Conservation (phyloP, 2,888 invertebrate species). For the Hypercompe scribonia region DNA sequence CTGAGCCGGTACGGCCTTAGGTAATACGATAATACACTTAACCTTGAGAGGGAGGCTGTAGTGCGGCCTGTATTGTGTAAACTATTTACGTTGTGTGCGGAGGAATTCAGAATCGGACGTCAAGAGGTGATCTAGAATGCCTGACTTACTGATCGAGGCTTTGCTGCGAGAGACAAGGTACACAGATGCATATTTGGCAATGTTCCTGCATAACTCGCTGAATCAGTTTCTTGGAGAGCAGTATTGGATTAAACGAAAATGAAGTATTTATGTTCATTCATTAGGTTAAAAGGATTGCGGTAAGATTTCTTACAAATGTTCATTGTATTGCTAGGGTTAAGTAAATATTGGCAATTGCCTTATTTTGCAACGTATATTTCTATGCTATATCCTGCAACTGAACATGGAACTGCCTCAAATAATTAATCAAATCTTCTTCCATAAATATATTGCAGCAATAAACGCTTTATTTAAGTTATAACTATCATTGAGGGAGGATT, state of each 20-base stretch:
- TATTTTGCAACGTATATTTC: not conserved
- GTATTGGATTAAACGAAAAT: slow-evolving; percentile 8
- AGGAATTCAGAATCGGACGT: slow-evolving; percentile 39
- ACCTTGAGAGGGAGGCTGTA: slow-evolving; percentile 13
- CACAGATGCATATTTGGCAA: slow-evolving; percentile 44
- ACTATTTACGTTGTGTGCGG: slow-evolving; percentile 29
- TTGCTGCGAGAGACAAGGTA: slow-evolving; percentile 23
- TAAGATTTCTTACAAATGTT: slow-evolving; percentile 11
- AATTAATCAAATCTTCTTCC: not conserved
- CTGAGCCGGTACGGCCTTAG: slow-evolving; percentile 6
- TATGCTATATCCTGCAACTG: not conserved
- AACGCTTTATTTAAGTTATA: slow-evolving; percentile 3
- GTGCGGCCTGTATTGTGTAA: slow-evolving; percentile 12
- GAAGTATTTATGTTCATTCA: slow-evolving; percentile 7
- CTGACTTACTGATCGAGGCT: slow-evolving; percentile 16
- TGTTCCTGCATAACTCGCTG: slow-evolving; percentile 37
- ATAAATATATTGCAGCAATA: not conserved
- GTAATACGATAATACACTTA: slow-evolving; percentile 32
- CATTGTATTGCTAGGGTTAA: not conserved
- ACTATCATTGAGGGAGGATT: not conserved
- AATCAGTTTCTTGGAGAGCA: slow-evolving; percentile 5
- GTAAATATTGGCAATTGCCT: slow-evolving; percentile 1
- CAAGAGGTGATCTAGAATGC: slow-evolving; percentile 45
- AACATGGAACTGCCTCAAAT: not conserved
- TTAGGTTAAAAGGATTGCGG: slow-evolving; percentile 16